Evolutionary conservation across 2,888 invertebrate genomes (phyloP), one percentile per base, ranked within the genome.

Genomic region (Agrochola circellaris): DNA sequence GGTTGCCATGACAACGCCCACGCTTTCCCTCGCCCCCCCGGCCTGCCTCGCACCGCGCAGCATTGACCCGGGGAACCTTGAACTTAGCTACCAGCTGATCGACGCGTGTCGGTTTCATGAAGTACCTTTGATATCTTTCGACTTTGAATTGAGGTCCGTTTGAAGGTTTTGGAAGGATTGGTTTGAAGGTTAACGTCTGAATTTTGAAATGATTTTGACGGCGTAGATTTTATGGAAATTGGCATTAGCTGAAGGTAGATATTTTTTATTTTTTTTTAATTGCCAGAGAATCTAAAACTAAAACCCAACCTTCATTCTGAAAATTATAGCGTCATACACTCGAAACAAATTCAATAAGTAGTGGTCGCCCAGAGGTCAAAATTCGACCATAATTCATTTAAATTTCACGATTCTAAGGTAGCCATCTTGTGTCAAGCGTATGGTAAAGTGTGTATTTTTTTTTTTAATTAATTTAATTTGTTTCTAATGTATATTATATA

Each of bases 51-150:
- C 51, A n/a, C 84, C 75, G 54, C 86, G 51, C 94, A 93, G 89
- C 95, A 94, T 93, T 95, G 96, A 96, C 95, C 96, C 95, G 94
- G 95, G 83, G 92, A 89, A 94, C 96, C 96, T 96, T 96, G 96
- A 96, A 90, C 96, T 91, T 92, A 83, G 60, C 60, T 80, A 74
- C 78, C 95, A 95, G 95, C 95, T 94, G 96, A 95, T 93, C 91
- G 91, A 89, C 93, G 93, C 94, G 92, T 92, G 92, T 74, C 86
- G 68, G 60, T 62, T 75, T 68, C 74, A 66, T 54, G 60, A 79
- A 71, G 73, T 54, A 72, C 69, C 69, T 73, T 77, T 67, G 61
- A 69, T 84, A 84, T 84, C 70, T 73, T 67, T 84, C 30, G 48
- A 56, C 73, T 80, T 73, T 71, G 45, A 54, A 62, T 67, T 64